Evolutionary conservation across 2,888 invertebrate genomes (phyloP).

Genomic region (Acrocyrtus sp.): DNA sequence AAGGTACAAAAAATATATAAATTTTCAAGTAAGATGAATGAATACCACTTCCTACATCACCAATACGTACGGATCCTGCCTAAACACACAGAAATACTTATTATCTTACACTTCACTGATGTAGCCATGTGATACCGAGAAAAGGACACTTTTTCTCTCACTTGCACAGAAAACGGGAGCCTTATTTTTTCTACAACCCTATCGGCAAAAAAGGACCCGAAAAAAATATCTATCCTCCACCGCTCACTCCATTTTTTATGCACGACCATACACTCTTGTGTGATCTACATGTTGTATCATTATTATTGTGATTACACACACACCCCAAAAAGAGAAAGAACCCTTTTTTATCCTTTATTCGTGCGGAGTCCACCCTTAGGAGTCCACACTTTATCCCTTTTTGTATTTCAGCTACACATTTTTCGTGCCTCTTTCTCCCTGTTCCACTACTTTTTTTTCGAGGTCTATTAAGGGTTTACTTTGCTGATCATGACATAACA

Average conservation of each 20-base stretch:
- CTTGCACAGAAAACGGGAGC: constrained; percentile 13
- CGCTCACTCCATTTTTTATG: constrained; percentile 36
- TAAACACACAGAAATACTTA: not conserved
- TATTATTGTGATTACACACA: constrained; percentile 30
- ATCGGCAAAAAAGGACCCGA: constrained; percentile 16
- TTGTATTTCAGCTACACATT: constrained; percentile 20
- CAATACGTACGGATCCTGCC: too few species aligned
- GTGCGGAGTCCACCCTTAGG: too few species aligned
- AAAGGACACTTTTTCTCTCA: constrained; percentile 39
- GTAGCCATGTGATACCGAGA: constrained; percentile 14
- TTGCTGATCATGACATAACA: constrained; percentile 45
- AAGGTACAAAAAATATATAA: constrained; percentile 29
- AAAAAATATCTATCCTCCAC: constrained; percentile 17
- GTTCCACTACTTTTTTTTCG: constrained; percentile 48
- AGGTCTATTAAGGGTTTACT: constrained; percentile 58
- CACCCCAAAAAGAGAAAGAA: not conserved
- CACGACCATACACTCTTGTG: constrained; percentile 13
- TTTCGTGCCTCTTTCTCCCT: constrained; percentile 30
- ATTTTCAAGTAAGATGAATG: constrained; percentile 13
- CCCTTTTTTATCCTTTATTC: constrained; percentile 34
- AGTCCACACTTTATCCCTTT: constrained; percentile 48
- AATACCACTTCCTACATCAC: constrained; percentile 1
- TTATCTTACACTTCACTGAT: not conserved
- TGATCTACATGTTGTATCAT: constrained; percentile 36
- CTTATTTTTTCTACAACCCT: constrained; percentile 15